Conservation (phyloP, 1,140 invertebrate genomes). For the Conopomorpha cramerella region DNA sequence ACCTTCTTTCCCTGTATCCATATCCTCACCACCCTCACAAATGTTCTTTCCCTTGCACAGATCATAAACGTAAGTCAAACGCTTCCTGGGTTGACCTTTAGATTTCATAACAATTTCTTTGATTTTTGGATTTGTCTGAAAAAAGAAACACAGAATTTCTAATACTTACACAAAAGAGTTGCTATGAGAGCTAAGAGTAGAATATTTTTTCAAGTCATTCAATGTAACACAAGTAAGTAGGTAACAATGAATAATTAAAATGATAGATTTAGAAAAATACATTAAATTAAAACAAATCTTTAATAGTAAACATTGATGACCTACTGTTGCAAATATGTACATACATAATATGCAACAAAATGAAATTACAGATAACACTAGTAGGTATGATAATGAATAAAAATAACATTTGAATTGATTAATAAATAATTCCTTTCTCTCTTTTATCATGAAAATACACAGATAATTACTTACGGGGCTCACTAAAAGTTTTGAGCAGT, state of each 20-base stretch:
- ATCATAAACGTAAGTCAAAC: slow-evolving; percentile 95
- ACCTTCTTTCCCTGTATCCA: slow-evolving; percentile 84
- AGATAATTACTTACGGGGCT: slow-evolving; percentile 87
- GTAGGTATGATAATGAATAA: slow-evolving; percentile 5
- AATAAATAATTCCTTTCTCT: slow-evolving; percentile 1
- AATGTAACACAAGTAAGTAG: too few relatives aligned
- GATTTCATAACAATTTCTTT: slow-evolving; percentile 97
- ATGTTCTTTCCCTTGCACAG: slow-evolving; percentile 97
- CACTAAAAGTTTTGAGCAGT: slow-evolving; percentile 94
- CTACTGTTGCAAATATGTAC: too few relatives aligned
- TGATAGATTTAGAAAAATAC: too few relatives aligned
- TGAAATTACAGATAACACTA: slow-evolving; percentile 7
- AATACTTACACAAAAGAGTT: too few relatives aligned
- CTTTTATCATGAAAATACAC: too few relatives aligned
- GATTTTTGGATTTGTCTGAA: slow-evolving; percentile 90
- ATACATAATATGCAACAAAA: too few relatives aligned
- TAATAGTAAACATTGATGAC: too few relatives aligned
- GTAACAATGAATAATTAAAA: too few relatives aligned
- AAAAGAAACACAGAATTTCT: too few relatives aligned
- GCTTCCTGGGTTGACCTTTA: slow-evolving; percentile 94
- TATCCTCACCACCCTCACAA: slow-evolving; percentile 98
- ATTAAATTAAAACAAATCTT: too few relatives aligned
- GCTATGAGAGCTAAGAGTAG: too few relatives aligned
- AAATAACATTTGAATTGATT: slow-evolving; percentile 2
- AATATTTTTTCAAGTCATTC: too few relatives aligned